Evolutionary conservation across 2,113 vertebrate genomes (phyloP), one percentile per base, ranked within the genome.

Genomic region (Mus pahari): DNA sequence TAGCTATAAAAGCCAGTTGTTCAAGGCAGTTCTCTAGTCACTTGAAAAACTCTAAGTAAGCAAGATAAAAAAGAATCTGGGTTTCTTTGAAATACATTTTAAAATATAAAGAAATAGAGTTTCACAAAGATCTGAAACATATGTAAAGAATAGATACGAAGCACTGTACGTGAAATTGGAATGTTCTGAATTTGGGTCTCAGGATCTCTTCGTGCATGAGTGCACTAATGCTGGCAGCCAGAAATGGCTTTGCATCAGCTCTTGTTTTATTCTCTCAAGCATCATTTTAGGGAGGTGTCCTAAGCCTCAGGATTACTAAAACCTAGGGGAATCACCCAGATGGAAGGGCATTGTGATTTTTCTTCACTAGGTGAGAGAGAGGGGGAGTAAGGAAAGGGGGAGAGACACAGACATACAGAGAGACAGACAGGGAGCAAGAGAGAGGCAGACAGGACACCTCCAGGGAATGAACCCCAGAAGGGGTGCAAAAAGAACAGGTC

Each of bases 231-330:
- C 24, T 92, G 75, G 48, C 64, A 81, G 33, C 33, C 92, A 62
- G 24, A 64, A 88, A 81, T 94, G 50, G 71, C 78, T 89, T 64
- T 60, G 64, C 39, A 2, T 16, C 92, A 14, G 13, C 19, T 83
- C 55, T 87, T 58, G 50, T 33, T 90, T 95, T 70, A 88, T 92
- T 42, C n/a, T 92, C 77, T 22, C 75, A 91, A 73, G 70, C 20
- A 94, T 74, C 68, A 74, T 6, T 62, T 62, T 26, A 31, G 9
- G 5, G 16, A 70, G 5, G 1, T 5, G 39, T 81, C 62, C 91
- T 77, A 75, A 62, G 83, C 17, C 68, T 74, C 50, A 96, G 87
- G 42, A 77, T 92, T 53, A 79, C 48, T 58, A 45, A 96, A 96
- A 79, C 33, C 4, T 64, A n/a, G 31, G 33, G 55, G 77, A 77